Conservation (phyloP, 2,797 vertebrate species). For the Nasua narica region DNA sequence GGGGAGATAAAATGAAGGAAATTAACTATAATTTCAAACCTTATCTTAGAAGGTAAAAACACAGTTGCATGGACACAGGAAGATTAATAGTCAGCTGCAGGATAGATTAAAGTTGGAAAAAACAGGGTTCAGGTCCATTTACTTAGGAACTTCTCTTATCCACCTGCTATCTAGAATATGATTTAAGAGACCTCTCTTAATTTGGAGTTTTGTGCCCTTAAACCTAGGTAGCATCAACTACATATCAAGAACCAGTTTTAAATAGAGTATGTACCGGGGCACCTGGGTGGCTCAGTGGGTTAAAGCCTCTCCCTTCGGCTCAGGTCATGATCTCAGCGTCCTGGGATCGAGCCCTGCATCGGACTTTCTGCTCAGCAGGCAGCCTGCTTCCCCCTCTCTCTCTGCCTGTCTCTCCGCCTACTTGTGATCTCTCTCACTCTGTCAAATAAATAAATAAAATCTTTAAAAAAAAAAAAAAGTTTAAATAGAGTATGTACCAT, state of each 20-base stretch:
- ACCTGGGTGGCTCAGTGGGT: too few species aligned
- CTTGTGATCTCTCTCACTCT: too few species aligned
- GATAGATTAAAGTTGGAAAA: background rate
- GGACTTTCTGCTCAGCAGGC: too few species aligned
- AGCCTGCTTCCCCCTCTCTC: too few species aligned
- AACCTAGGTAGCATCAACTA: background rate
- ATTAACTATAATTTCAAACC: background rate
- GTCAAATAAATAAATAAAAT: too few species aligned
- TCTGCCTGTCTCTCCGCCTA: too few species aligned
- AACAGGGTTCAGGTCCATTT: background rate
- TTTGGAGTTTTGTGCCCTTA: background rate
- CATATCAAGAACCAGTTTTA: background rate
- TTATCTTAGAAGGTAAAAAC: background rate
- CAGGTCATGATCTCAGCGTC: too few species aligned
- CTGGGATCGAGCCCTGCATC: too few species aligned
- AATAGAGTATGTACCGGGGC: too few species aligned
- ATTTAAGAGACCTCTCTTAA: background rate
- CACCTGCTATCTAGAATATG: background rate
- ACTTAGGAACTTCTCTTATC: background rate
- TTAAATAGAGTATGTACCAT: background rate
- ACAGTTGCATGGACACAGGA: background rate
- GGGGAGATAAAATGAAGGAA: background rate
- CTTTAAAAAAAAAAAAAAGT: too few species aligned
- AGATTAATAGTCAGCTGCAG: background rate
- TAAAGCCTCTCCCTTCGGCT: too few species aligned